These are phyloP conservation scores for Pantelozetes paolii DNA, from an alignment of 2,888 invertebrate species.

Conservation along the genomic window DNA sequence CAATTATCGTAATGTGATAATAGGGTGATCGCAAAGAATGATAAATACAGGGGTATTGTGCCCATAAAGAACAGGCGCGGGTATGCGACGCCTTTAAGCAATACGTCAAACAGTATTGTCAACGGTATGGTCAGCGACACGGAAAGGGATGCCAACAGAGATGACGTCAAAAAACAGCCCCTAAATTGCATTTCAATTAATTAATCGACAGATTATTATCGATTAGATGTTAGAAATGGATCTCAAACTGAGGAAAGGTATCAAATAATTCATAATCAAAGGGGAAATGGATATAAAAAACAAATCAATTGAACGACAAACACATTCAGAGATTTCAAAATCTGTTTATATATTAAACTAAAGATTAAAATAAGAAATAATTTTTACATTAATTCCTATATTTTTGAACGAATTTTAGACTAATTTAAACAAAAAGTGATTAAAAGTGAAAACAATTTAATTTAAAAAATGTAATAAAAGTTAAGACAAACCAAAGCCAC, in stretches of 20 bases:
- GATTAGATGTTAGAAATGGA: neutral
- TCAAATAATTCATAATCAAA: too few species aligned
- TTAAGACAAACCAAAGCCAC: constrained; percentile 73
- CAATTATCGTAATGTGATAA: constrained; percentile 73
- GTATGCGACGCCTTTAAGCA: constrained; percentile 62
- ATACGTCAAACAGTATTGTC: constrained; percentile 76
- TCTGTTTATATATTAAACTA: too few species aligned
- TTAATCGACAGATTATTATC: neutral
- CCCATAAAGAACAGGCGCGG: constrained; percentile 68
- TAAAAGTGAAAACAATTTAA: neutral
- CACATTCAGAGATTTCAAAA: too few species aligned
- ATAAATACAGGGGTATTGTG: constrained; percentile 69
- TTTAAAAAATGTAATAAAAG: neutral
- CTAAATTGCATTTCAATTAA: constrained; percentile 55
- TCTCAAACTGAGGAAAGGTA: too few species aligned
- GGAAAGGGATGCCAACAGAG: constrained; percentile 78
- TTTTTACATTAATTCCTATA: too few species aligned
- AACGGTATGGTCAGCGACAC: constrained; percentile 82
- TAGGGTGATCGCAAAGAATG: constrained; percentile 66
- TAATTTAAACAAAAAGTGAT: neutral
- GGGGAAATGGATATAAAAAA: too few species aligned
- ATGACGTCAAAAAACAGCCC: constrained; percentile 90
- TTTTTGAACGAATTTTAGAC: too few species aligned
- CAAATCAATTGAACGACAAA: too few species aligned
- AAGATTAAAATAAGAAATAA: too few species aligned